A percentile compares a stretch with the other conserved stretches of the same genome.
Conservation (phyloP, 2,113 vertebrate species). For the Tetraodon nigroviridis region DNA sequence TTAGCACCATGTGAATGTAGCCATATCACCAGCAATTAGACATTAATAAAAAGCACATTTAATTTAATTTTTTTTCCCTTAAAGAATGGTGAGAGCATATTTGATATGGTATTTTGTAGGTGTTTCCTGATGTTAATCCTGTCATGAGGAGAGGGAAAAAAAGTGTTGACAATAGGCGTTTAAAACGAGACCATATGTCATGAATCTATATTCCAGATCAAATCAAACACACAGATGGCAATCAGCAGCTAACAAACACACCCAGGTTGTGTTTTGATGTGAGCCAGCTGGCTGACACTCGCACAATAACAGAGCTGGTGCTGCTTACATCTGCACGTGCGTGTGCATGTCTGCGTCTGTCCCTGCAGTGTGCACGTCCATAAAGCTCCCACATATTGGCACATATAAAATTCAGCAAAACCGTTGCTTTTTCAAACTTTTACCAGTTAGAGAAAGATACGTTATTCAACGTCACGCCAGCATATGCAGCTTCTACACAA, state of each 20-base stretch:
- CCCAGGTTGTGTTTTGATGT: conserved; percentile 78
- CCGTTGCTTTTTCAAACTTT: too few relatives aligned
- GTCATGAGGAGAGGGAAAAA: conserved; percentile 9
- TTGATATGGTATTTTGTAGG: not conserved
- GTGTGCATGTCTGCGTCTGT: not conserved
- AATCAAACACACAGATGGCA: conserved; percentile 61
- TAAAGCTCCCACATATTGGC: too few relatives aligned
- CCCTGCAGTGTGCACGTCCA: too few relatives aligned
- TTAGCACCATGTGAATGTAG: not conserved
- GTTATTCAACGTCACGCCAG: too few relatives aligned
- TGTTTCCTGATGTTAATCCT: conserved; percentile 8
- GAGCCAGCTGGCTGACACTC: conserved; percentile 54
- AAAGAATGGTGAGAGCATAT: not conserved
- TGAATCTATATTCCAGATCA: conserved; percentile 48
- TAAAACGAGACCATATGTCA: conserved; percentile 52
- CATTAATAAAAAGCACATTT: not conserved
- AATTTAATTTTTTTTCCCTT: not conserved
- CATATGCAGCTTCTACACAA: too few relatives aligned
- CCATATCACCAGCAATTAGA: not conserved
- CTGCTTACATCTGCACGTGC: conserved; percentile 31
- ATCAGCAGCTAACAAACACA: conserved; percentile 56
- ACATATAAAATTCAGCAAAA: too few relatives aligned
- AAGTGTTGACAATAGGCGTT: conserved; percentile 33
- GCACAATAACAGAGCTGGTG: conserved; percentile 21
- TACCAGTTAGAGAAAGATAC: too few relatives aligned